Conservation (phyloP, 2,113 vertebrate species). For the Stercorarius parasiticus region DNA sequence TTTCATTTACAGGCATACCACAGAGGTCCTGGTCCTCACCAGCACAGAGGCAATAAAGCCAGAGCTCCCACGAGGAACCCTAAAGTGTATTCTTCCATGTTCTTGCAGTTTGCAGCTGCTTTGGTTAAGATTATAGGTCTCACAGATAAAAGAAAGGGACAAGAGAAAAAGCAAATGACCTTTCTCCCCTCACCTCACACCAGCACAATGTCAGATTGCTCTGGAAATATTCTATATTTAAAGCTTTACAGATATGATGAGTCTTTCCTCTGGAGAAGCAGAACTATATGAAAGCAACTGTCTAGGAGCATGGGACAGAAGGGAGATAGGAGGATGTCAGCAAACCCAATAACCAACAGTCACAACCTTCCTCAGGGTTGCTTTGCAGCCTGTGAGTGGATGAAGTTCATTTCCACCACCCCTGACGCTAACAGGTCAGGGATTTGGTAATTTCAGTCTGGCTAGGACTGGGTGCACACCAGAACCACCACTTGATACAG, state of each 20-base stretch:
- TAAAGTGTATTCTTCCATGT: neutral
- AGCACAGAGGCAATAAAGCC: slow-evolving; percentile 23
- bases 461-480: neutral
- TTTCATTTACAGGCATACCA: slow-evolving; percentile 19
- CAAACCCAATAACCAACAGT: neutral
- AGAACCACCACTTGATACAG: neutral
- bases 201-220: neutral
- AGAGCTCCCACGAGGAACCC: neutral
- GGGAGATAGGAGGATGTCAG: neutral
- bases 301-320: neutral
- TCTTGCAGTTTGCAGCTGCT: neutral
- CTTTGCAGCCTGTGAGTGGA: neutral
- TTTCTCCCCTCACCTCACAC: neutral
- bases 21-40: neutral
- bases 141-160: neutral
- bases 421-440: neutral
- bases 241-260: neutral
- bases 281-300: neutral
- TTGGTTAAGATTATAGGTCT: neutral
- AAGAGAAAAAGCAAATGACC: neutral
- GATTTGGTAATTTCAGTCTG: neutral
- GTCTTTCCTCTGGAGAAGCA: neutral
- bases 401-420: neutral
- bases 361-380: neutral
- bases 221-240: slow-evolving; percentile 9